phyloP scores from a whole-genome alignment of 1,140 invertebrate species.

The Pararge aegeria region DNA sequence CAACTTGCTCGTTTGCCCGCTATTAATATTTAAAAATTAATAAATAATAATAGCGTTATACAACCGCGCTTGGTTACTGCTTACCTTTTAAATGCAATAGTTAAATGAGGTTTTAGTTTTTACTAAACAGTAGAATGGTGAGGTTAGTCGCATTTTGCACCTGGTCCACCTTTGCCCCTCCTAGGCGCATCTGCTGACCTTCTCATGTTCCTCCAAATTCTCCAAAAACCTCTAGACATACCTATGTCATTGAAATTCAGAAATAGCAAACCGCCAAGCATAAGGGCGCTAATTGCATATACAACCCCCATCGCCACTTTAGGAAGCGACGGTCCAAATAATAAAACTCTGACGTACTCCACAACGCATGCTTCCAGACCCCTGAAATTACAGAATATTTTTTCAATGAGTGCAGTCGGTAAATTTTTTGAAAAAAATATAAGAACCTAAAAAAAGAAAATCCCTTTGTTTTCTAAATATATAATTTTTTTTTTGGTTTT shows the following conservation, averaged over 20 bases:
- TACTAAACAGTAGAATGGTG: too few species aligned
- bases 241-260: constrained; percentile 94
- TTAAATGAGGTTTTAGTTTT: too few species aligned
- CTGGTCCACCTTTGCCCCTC: background rate
- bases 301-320: constrained; percentile 86
- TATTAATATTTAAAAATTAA: too few species aligned
- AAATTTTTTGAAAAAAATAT: too few species aligned
- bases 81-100: too few species aligned
- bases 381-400: constrained; percentile 73
- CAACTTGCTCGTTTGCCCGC: too few species aligned
- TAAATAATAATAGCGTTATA: too few species aligned
- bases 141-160: background rate
- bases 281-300: constrained; percentile 85
- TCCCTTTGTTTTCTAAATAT: too few species aligned
- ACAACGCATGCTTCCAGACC: constrained; percentile 92
- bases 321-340: constrained; percentile 87
- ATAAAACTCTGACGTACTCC: constrained; percentile 89
- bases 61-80: too few species aligned
- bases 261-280: constrained; percentile 91
- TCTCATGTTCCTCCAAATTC: constrained; percentile 84
- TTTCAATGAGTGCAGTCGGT: background rate
- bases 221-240: constrained; percentile 87
- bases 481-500: too few species aligned
- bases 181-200: constrained; percentile 31
- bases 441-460: too few species aligned